Conservation (phyloP, 2,113 vertebrate genomes). For the Crotalus viridis region DNA sequence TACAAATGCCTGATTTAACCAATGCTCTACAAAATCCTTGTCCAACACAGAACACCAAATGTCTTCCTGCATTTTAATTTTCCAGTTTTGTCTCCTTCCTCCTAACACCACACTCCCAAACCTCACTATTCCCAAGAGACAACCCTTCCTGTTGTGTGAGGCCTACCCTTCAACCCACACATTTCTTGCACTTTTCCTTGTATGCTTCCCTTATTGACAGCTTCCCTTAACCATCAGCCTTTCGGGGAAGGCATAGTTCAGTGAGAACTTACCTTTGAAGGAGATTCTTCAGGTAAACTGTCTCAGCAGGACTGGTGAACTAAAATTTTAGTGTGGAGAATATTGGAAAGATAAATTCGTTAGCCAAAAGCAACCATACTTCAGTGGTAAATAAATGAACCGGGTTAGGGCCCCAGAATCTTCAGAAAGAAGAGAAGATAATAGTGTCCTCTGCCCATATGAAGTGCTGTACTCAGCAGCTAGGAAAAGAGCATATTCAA, state of each 20-base stretch:
- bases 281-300: neutral
- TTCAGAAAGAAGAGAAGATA: neutral
- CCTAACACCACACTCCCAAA: neutral
- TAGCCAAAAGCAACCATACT: neutral
- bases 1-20: neutral
- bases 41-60: neutral
- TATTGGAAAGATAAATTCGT: neutral
- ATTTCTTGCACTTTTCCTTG: neutral
- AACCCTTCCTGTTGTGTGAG: neutral
- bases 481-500: neutral
- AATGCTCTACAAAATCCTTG: neutral
- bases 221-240: neutral
- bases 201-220: neutral
- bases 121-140: neutral
- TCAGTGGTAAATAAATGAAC: neutral
- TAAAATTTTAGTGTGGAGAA: neutral
- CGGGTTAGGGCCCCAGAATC: neutral
- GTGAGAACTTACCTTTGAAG: neutral
- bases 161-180: neutral
- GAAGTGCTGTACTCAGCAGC: neutral
- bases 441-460: neutral
- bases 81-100: neutral
- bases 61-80: neutral
- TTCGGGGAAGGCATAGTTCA: neutral
- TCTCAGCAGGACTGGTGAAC: neutral